A percentile compares a stretch with the other conserved stretches of the same genome.
Evolutionary conservation across 2,888 invertebrate species (phyloP).

Genomic region (Laspeyria flexula): DNA sequence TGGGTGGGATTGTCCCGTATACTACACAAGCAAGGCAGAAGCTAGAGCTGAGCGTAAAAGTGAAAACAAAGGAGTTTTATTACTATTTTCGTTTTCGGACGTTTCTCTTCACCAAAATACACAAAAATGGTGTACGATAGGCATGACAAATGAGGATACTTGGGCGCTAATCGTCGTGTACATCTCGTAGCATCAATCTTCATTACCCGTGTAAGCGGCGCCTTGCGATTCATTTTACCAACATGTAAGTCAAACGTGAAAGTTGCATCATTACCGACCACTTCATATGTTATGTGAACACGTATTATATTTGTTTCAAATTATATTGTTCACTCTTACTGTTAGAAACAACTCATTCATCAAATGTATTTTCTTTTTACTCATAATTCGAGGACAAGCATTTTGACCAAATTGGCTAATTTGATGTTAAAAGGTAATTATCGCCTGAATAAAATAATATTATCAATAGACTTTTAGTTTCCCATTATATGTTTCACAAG

Average conservation of each 20-base stretch:
- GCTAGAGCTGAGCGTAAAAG: too few relatives aligned
- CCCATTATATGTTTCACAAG: too few relatives aligned
- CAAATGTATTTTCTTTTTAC: neutral
- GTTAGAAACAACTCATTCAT: constrained; percentile 7
- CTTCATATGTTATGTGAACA: constrained; percentile 51
- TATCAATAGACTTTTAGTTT: too few relatives aligned
- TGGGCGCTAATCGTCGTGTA: constrained; percentile 61
- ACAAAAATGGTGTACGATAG: constrained; percentile 37
- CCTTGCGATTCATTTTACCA: constrained; percentile 75
- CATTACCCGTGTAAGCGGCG: constrained; percentile 76
- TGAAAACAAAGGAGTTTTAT: too few relatives aligned
- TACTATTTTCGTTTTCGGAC: too few relatives aligned
- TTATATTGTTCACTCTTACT: constrained; percentile 17
- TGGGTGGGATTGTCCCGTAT: too few relatives aligned
- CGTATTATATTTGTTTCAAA: constrained; percentile 37
- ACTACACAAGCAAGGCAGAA: too few relatives aligned
- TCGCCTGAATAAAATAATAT: too few relatives aligned
- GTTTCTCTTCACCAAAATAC: too few relatives aligned
- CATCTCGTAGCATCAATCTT: constrained; percentile 77
- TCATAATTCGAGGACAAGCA: too few relatives aligned
- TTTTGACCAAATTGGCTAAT: too few relatives aligned
- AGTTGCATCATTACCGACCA: constrained; percentile 73
- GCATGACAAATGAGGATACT: constrained; percentile 57
- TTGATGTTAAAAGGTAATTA: too few relatives aligned
- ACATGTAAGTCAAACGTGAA: constrained; percentile 67